Evolutionary conservation across 2,888 invertebrate genomes (phyloP).

Genomic region (Eilema griseolum): DNA sequence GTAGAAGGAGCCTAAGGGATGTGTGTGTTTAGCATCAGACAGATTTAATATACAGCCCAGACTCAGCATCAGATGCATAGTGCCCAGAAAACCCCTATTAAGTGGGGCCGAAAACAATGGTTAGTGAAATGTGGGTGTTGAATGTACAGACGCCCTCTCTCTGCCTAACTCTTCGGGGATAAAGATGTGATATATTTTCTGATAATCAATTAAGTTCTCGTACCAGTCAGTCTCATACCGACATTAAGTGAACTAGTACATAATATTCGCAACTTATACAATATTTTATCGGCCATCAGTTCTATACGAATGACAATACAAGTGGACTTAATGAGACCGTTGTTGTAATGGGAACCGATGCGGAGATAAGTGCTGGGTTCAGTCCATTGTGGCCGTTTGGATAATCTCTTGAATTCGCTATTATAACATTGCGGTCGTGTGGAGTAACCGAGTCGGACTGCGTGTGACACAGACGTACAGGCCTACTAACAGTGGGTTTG

Average conservation of each 20-base stretch:
- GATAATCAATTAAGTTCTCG: neutral
- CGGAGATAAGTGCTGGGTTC: conserved; percentile 25
- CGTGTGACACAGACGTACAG: neutral
- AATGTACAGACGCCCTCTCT: no score
- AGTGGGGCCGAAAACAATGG: no score
- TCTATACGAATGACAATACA: conserved; percentile 36
- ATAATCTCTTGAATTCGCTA: conserved; percentile 8
- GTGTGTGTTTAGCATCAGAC: no score
- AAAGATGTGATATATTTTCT: no score
- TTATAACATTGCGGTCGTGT: conserved; percentile 15
- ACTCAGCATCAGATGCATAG: no score
- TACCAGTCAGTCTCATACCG: neutral
- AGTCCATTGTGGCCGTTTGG: conserved; percentile 32
- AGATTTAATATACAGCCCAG: no score
- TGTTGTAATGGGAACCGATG: conserved; percentile 49
- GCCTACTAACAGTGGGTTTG: neutral
- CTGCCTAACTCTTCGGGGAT: no score
- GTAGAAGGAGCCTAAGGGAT: no score
- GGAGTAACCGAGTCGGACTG: neutral
- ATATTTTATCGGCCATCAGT: conserved; percentile 38
- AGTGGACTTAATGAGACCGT: conserved; percentile 37
- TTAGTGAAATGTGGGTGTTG: no score
- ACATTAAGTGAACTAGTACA: neutral
- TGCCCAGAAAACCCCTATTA: no score
- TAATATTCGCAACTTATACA: conserved; percentile 27